Percentiles rank a stretch among this genome's conserved stretches.
Conservation (phyloP, 2,113 vertebrate genomes). For the Carettochelys insculpta region DNA sequence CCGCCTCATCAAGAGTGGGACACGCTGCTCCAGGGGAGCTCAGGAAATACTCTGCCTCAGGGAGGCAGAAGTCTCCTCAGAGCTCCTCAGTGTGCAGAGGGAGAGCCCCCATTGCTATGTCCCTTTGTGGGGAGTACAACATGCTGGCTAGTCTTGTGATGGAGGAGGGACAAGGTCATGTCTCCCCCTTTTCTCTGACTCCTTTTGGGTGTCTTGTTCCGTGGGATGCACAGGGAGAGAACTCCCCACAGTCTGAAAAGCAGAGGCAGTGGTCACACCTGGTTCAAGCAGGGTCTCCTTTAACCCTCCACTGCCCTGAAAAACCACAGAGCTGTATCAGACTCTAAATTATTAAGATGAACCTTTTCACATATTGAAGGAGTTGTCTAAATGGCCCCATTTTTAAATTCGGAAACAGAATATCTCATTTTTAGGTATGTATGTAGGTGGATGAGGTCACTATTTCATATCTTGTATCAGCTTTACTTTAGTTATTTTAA, state of each 20-base stretch:
- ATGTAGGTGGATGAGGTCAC: background rate
- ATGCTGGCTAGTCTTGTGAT: background rate
- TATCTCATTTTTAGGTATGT: background rate
- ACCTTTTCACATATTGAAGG: conserved; percentile 21
- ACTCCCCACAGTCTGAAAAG: background rate
- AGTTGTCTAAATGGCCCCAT: background rate
- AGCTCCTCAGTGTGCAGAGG: background rate
- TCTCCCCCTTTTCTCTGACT: background rate
- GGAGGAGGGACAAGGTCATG: background rate
- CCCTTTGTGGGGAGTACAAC: background rate
- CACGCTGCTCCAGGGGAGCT: background rate
- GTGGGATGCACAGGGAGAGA: background rate
- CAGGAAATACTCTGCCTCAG: background rate
- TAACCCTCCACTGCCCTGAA: background rate
- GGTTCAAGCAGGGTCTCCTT: background rate
- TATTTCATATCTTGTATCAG: background rate
- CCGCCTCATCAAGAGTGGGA: background rate
- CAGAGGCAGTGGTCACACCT: background rate
- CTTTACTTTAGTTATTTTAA: background rate
- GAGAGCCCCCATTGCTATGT: background rate
- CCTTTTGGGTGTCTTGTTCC: background rate
- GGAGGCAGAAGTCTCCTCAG: background rate
- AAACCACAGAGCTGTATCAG: background rate
- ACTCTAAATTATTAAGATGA: background rate
- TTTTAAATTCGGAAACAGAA: conserved; percentile 17